Evolutionary conservation across 2,888 invertebrate species (phyloP), one percentile per base, ranked within the genome.

Genomic region (Trachelus stipa): DNA sequence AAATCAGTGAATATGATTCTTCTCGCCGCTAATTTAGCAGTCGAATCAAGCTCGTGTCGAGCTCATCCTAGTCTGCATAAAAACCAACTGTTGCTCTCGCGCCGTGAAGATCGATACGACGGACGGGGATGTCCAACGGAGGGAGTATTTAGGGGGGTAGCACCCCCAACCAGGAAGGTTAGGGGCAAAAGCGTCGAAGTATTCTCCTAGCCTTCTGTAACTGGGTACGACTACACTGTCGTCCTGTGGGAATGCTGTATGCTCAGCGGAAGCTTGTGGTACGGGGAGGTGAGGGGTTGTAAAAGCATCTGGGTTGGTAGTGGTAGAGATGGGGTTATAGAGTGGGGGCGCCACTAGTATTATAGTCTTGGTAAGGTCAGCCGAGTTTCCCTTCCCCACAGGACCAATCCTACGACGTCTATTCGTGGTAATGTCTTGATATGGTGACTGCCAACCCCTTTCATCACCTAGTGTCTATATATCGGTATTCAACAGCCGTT

Each of bases 81-180:
- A 88, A 88, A 88, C 88, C 88, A 88, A 88, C 88, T 88, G 88
- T 88, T 88, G 88, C 88, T 85, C 84, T 11, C 80, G 81, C 80
- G 79, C 80, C 78, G 81, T 76, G 76, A 82, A 82, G 82, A 85
- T 85, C 86, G 83, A 86, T 85, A 78, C 80, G 80, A 85, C 80
- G 80, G 83, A 84, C 79, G 85, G 34, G 71, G n/a, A 31, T 33
- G 33, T 71, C 71, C 33, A 71, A 71, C 71, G 30, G 11, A 3
- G 34, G 1, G 56, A 15, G 56, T 56, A 56, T 23, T 6, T 15
- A 23, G 56, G 15, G 4, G 2, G 4, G 15, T 15, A 2, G 23
- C 23, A 56, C 23, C 56, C 9, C 9, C 56, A 23, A 23, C 15
- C 56, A 56, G 56, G 56, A 56, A 23, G 56, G 56, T 56, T 23